Percentiles rank a stretch among this genome's conserved stretches.
Conservation (phyloP, 1,140 invertebrate species). For the Zophobas atratus region DNA sequence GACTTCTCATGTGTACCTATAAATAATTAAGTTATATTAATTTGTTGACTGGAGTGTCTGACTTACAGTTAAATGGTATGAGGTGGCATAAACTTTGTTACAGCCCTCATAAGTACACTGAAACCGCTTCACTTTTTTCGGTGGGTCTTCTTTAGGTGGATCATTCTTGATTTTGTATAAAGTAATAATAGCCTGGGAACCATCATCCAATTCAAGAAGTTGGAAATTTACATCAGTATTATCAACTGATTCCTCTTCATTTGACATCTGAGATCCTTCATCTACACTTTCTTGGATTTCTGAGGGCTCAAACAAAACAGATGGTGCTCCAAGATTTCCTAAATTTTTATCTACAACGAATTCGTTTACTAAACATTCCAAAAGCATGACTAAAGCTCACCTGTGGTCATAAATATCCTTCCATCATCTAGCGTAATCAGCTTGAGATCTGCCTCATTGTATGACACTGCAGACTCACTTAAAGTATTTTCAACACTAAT, state of each 20-base stretch:
- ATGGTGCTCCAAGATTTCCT: slow-evolving; percentile 14
- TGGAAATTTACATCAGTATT: slow-evolving; percentile 30
- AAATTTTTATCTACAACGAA: slow-evolving; percentile 40
- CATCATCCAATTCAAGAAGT: slow-evolving; percentile 24
- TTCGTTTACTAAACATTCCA: slow-evolving; percentile 1
- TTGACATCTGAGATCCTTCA: neutral
- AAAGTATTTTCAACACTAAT: slow-evolving; percentile 6
- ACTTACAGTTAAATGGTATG: slow-evolving; percentile 73
- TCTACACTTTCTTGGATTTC: slow-evolving; percentile 28
- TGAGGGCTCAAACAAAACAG: slow-evolving; percentile 2
- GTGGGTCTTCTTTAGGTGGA: slow-evolving; percentile 5
- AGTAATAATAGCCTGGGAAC: slow-evolving; percentile 18
- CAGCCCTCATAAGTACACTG: slow-evolving; percentile 71
- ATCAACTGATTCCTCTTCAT: slow-evolving; percentile 26
- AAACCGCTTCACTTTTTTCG: slow-evolving; percentile 53
- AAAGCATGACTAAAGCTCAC: slow-evolving; percentile 5
- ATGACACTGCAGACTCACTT: slow-evolving; percentile 35
- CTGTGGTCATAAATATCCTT: slow-evolving; percentile 52
- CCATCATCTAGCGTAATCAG: slow-evolving; percentile 56
- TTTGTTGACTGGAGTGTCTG: slow-evolving; percentile 26
- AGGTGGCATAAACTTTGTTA: slow-evolving; percentile 72
- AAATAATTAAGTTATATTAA: slow-evolving; percentile 56
- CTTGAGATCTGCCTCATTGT: slow-evolving; percentile 49
- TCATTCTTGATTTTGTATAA: slow-evolving; percentile 33
- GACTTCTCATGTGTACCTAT: slow-evolving; percentile 78